Evolutionary conservation across 2,888 invertebrate species (phyloP).

Genomic region (Nysson spinosus): DNA sequence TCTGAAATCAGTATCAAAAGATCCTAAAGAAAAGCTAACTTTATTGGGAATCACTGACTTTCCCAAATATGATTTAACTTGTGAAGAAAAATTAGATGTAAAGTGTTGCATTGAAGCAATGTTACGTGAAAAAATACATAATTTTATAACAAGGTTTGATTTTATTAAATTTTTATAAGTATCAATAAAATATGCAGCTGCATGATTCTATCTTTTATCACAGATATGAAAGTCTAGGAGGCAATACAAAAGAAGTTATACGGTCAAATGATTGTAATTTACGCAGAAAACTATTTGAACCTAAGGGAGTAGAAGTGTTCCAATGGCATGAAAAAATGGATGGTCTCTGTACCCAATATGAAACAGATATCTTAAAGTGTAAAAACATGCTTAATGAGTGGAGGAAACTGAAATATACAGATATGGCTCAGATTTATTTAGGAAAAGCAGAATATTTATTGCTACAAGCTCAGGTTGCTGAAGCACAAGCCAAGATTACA

Average conservation of each 20-base stretch:
- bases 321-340: conserved; percentile 74
- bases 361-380: conserved; percentile 68
- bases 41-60: conserved; percentile 68
- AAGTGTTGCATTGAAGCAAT: conserved; percentile 66
- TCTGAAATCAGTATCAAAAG: conserved; percentile 54
- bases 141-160: conserved; percentile 61
- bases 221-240: conserved; percentile 66
- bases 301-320: conserved; percentile 58
- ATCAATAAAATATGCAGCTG: neutral
- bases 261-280: conserved; percentile 59
- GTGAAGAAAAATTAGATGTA: conserved; percentile 69
- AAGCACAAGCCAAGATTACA: conserved; percentile 72
- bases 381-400: conserved; percentile 71
- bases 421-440: conserved; percentile 66
- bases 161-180: conserved; percentile 6
- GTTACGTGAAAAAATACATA: conserved; percentile 65
- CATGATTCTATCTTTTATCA: conserved; percentile 31
- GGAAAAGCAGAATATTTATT: conserved; percentile 68
- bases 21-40: conserved; percentile 55
- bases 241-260: conserved; percentile 61
- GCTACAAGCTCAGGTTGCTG: conserved; percentile 66
- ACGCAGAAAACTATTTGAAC: conserved; percentile 56
- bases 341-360: conserved; percentile 70
- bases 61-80: conserved; percentile 66
- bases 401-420: conserved; percentile 69